These are phyloP conservation scores for Ranitomeya imitator DNA, from an alignment of 2,113 vertebrate genomes.

Conservation along the genomic window DNA sequence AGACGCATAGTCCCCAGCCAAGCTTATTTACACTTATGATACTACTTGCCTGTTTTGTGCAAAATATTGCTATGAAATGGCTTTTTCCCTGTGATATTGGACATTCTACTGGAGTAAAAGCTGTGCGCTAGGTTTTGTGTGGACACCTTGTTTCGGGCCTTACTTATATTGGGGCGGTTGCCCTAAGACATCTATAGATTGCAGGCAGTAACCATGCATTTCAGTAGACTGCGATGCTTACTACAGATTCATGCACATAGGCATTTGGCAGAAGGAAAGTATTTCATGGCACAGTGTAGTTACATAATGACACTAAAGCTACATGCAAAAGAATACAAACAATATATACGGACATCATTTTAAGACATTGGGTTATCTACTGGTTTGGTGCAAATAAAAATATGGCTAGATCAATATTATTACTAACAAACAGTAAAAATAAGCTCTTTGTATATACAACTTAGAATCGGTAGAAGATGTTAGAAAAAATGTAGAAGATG, in stretches of 20 bases:
- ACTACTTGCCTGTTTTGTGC: not conserved
- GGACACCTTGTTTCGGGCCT: not conserved
- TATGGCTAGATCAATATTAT: conserved; percentile 18
- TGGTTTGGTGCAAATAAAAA: not conserved
- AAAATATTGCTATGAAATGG: not conserved
- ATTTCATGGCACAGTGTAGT: conserved; percentile 12
- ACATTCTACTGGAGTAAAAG: too few relatives aligned
- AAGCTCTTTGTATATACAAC: conserved; percentile 33
- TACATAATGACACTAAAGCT: not conserved
- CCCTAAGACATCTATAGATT: too few relatives aligned
- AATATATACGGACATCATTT: not conserved
- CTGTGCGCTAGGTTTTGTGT: not conserved
- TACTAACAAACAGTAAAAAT: conserved; percentile 39
- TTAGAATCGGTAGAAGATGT: not conserved
- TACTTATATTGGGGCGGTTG: not conserved
- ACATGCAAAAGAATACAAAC: not conserved
- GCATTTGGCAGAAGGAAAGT: not conserved
- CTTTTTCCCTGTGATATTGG: not conserved
- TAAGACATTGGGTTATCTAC: not conserved
- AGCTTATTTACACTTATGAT: too few relatives aligned
- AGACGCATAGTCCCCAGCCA: too few relatives aligned
- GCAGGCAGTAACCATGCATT: not conserved
- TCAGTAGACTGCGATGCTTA: not conserved
- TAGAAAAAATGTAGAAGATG: conserved; percentile 14
- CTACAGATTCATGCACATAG: not conserved